Evolutionary conservation across 2,113 vertebrate species (phyloP).

Genomic region (Neolamprologus brichardi): DNA sequence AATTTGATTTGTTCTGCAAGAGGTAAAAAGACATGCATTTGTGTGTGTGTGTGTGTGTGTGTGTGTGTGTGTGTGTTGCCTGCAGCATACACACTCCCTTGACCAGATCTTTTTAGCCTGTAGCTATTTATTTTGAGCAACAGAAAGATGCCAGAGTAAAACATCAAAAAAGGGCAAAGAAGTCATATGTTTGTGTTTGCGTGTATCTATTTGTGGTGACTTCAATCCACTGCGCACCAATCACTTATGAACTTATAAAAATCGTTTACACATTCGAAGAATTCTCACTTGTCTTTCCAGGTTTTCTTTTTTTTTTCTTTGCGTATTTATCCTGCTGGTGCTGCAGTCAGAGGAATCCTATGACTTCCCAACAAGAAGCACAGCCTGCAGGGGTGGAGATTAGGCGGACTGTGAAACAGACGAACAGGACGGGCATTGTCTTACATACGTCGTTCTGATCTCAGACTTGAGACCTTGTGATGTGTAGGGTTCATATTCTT

Average conservation of each 20-base stretch:
- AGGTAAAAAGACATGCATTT: not conserved
- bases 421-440: not conserved
- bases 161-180: not conserved
- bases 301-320: not conserved
- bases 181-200: not conserved
- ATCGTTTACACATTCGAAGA: not conserved
- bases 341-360: not conserved
- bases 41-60: not conserved
- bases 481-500: not conserved
- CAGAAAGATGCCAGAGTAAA: not conserved
- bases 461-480: not conserved
- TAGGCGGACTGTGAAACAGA: not conserved
- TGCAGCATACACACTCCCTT: not conserved
- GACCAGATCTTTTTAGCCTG: conserved; percentile 11
- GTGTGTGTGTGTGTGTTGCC: not conserved
- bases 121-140: conserved; percentile 13
- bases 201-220: not conserved
- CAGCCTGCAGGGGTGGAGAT: not conserved
- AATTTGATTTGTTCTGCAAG: not conserved
- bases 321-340: not conserved
- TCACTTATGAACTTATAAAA: not conserved
- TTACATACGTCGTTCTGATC: not conserved
- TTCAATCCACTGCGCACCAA: not conserved
- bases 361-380: not conserved
- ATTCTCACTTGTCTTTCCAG: not conserved